Conservation (phyloP, 2,888 invertebrate genomes). For the Ferdinandea cuprea region DNA sequence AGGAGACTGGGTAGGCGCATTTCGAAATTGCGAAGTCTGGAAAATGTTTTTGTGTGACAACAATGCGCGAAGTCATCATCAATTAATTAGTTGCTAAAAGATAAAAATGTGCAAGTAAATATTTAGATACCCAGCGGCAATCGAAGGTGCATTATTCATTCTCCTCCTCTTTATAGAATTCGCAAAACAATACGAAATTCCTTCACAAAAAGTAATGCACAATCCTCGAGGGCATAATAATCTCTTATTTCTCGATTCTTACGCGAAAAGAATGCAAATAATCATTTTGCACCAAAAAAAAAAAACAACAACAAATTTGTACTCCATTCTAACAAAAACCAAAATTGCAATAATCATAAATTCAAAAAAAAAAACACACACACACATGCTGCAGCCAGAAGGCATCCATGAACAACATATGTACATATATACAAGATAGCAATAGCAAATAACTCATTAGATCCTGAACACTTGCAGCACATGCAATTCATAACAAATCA, state of each 20-base stretch:
- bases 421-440: conserved; percentile 42
- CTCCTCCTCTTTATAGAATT: too few species aligned
- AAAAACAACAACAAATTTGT: background rate
- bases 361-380: conserved; percentile 61
- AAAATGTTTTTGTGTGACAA: too few species aligned
- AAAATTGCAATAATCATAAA: conserved; percentile 73
- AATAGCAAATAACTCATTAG: conserved; percentile 73
- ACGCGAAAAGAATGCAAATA: conserved; percentile 51
- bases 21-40: too few species aligned
- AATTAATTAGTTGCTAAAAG: too few species aligned
- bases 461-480: conserved; percentile 72
- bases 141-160: too few species aligned
- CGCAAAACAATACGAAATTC: too few species aligned
- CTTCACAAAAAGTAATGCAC: conserved; percentile 6
- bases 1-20: too few species aligned
- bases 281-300: conserved; percentile 28
- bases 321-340: conserved; percentile 30
- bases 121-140: too few species aligned
- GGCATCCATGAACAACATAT: conserved; percentile 50
- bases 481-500: conserved; percentile 82
- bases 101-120: too few species aligned
- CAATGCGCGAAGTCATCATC: too few species aligned
- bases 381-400: conserved; percentile 70
- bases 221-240: conserved; percentile 2
- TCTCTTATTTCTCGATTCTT: conserved; percentile 28